Base-by-base conservation (phyloP, 2,888 invertebrate species). In the Cecidostiba fungosa region DNA sequence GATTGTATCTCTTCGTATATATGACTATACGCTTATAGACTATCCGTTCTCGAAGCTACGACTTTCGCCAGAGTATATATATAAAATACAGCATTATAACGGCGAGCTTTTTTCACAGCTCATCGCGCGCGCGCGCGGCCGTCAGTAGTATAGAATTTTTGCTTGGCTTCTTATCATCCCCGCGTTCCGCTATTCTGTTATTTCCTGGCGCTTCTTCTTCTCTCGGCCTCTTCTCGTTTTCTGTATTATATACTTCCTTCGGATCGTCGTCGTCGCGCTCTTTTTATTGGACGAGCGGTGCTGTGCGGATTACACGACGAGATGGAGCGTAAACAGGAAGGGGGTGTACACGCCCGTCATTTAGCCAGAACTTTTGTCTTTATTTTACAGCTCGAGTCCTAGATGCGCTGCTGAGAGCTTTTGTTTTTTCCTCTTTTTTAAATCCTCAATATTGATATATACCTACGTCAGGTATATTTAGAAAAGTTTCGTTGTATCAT, bases 151-250 rank as follows among this genome's bases (percentile, higher is more conserved):
- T 43, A 43, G 39, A 8, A 43, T 43, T 43, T 43, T 43, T 43
- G 19, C 47, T 2, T 39, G 14, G 14, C 47, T 69, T 69, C 50
- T 79, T 70, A 4, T 29, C 23, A 19, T 26, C 16, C 39, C 29
- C 12, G n/a, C 16, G 26, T 73, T 59, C 72, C 80, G 80, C 70
- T 54, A 80, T 80, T 72, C 80, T 80, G 72, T 80, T 73, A 80
- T 80, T 80, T 80, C 72, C 80, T 59, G 70, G 29, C 32, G 14
- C 54, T 23, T 59, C 72, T 36, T 69, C 8, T 12, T 43, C 32
- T 70, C 10, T n/a, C 3, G 4, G 39, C 12, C 23, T 69, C 50
- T 69, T 43, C n/a, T n/a, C 36, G n/a, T 26, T n/a, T 39, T 62
- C 14, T 73, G 12, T 43, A 6, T 26, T 1, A 32, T 36, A 29